Percentiles rank a stretch among this genome's conserved stretches.
Evolutionary conservation across 2,113 vertebrate species (phyloP).

Genomic region (Nothocercus julius): DNA sequence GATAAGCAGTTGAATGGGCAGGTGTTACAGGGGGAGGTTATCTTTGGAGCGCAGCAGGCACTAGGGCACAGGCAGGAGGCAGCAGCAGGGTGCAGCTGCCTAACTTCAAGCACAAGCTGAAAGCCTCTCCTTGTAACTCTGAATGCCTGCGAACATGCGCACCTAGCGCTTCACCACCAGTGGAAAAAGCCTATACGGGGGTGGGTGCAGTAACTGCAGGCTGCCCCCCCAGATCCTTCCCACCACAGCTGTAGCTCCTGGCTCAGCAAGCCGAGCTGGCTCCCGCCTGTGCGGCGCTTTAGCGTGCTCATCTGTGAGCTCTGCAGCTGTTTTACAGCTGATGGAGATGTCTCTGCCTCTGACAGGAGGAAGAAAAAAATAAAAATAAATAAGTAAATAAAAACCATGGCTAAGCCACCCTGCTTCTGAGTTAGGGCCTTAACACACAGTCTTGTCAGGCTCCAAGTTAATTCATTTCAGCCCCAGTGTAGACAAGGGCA

Average conservation of each 20-base stretch:
- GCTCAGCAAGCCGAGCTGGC: neutral
- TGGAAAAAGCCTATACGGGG: neutral
- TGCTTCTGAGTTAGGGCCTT: neutral
- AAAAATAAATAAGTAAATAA: neutral
- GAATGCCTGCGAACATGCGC: neutral
- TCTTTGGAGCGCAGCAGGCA: neutral
- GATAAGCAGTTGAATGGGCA: neutral
- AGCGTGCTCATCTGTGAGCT: neutral
- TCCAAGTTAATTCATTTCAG: neutral
- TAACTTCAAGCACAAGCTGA: neutral
- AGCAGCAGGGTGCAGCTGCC: fast-evolving
- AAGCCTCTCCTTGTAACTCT: neutral
- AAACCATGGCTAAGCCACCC: neutral
- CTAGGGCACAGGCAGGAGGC: neutral
- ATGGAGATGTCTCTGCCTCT: neutral
- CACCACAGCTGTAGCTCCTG: neutral
- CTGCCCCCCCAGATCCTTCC: neutral
- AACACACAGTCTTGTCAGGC: neutral
- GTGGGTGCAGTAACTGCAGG: neutral
- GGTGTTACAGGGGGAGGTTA: neutral
- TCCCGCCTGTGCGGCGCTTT: neutral
- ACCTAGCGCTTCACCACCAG: fast-evolving
- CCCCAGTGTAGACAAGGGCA: neutral
- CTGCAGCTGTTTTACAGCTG: neutral
- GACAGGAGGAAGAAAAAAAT: neutral